Base-by-base conservation (phyloP, 1,140 invertebrate species). In the Heliconius nattereri region DNA sequence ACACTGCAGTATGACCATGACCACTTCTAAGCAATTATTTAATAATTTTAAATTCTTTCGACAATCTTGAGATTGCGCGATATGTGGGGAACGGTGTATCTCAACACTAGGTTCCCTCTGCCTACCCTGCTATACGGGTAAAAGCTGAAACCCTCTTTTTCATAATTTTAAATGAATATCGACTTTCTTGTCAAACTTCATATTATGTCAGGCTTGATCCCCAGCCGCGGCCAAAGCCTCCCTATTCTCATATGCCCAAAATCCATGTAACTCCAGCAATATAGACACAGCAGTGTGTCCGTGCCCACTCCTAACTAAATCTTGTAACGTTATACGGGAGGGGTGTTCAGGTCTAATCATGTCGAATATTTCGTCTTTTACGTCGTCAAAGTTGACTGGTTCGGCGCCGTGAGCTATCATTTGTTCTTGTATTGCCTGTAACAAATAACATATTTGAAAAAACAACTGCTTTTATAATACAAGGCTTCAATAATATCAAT, bases 351-450 rank as follows among this genome's bases (percentile, higher is more conserved):
- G 98, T 86, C 98, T 97, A 0, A 99, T 98, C 98, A 99, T 99
- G 94, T 99, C 98, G 95, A 99, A 99, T 85, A 99, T 98, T 95
- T 99, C 98, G 95, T 99, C 98, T 94, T 99, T 98, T 0, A 99
- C 97, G 95, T 99, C 98, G 84, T 98, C 97, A 94, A 99, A 99
- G 82, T 96, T 96, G 1, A 99, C 97, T 2, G 97, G 96, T 84
- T 98, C 98, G 78, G 98, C 97, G 16, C 97, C 97, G 91, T 98
- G 97, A 19, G 96, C 95, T 52, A 96, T 96, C 96, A 99, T 97
- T 92, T 98, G 97, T 81, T 98, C 97, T 94, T 98, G 97, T 83
- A 99, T 98, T 19, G 98, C 97, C 96, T 98, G 86, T 57, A 52
- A 19, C 49, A 52, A 52, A 20, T 5, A 16, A 45, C 13, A 45